phyloP scores from a whole-genome alignment of 2,113 vertebrate genomes.

The Melanotaenia duboulayi region DNA sequence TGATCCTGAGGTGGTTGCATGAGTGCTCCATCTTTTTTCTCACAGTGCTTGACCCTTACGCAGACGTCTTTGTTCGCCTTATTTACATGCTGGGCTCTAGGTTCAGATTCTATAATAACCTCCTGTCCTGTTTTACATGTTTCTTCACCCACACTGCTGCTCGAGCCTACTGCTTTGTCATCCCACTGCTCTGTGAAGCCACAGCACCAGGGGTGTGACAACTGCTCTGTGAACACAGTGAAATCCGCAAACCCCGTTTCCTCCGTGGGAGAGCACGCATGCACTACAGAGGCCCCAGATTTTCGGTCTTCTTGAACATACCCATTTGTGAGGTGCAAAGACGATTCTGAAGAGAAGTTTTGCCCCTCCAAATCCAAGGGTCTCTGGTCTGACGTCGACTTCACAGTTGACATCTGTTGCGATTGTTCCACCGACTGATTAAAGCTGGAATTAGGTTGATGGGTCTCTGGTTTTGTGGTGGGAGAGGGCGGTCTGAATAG shows the following conservation, averaged over 20 bases:
- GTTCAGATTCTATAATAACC: slow-evolving; percentile 58
- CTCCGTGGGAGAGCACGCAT: slow-evolving; percentile 68
- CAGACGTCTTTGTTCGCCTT: slow-evolving; percentile 29
- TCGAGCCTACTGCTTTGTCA: slow-evolving; percentile 46
- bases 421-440: slow-evolving; percentile 73
- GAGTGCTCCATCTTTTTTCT: slow-evolving; percentile 40
- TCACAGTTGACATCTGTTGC: slow-evolving; percentile 67
- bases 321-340: slow-evolving; percentile 87
- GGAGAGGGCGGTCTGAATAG: slow-evolving; percentile 69
- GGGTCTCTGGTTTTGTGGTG: slow-evolving; percentile 81
- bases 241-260: slow-evolving; percentile 88
- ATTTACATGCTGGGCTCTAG: slow-evolving; percentile 46
- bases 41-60: slow-evolving; percentile 47
- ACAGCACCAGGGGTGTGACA: slow-evolving; percentile 68
- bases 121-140: slow-evolving; percentile 15
- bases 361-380: slow-evolving; percentile 34
- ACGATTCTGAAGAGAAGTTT: slow-evolving; percentile 10
- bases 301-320: slow-evolving; percentile 69
- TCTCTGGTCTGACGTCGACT: slow-evolving; percentile 48
- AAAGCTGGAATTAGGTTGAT: slow-evolving; percentile 73
- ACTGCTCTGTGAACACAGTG: slow-evolving; percentile 82
- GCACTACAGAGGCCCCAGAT: slow-evolving; percentile 65
- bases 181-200: slow-evolving; percentile 72
- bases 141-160: slow-evolving; percentile 42
- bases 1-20: slow-evolving; percentile 56